Conservation (phyloP, 2,888 invertebrate species). For the Nephrotoma guestfalica region DNA sequence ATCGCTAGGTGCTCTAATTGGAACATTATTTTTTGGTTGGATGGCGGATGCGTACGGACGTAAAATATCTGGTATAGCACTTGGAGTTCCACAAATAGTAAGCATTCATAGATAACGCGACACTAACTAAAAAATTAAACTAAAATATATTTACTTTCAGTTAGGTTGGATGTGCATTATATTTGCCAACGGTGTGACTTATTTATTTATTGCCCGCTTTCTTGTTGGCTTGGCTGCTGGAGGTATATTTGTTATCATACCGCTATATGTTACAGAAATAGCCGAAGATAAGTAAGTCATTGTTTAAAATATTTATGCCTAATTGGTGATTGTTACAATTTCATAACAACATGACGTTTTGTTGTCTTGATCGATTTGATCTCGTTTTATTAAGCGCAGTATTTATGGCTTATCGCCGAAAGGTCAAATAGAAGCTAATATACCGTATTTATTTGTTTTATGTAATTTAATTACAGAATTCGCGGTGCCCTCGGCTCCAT, state of each 20-base stretch:
- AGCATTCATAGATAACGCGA: neutral
- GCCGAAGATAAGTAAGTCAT: neutral
- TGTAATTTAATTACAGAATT: conserved; percentile 17
- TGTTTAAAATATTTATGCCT: too few species aligned
- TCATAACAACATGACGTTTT: too few species aligned
- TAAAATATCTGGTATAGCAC: conserved; percentile 19
- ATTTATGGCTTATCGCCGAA: too few species aligned
- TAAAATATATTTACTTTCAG: neutral
- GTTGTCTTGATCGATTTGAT: too few species aligned
- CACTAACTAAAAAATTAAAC: neutral
- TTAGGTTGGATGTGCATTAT: conserved; percentile 9
- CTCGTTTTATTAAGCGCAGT: too few species aligned
- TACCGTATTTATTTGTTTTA: neutral
- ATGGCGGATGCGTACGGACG: conserved; percentile 25
- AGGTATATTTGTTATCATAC: conserved; percentile 5
- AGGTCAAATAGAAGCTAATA: too few species aligned
- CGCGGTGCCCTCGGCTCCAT: conserved; percentile 28
- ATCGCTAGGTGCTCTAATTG: conserved; percentile 24
- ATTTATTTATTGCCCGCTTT: conserved; percentile 8
- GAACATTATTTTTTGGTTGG: conserved; percentile 26
- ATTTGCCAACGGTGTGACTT: conserved; percentile 5
- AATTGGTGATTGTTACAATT: too few species aligned
- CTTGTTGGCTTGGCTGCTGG: conserved; percentile 10
- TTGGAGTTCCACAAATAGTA: conserved; percentile 5
- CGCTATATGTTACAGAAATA: conserved; percentile 7